Conservation (phyloP, 2,797 vertebrate genomes). For the Rhinophrynus dorsalis region DNA sequence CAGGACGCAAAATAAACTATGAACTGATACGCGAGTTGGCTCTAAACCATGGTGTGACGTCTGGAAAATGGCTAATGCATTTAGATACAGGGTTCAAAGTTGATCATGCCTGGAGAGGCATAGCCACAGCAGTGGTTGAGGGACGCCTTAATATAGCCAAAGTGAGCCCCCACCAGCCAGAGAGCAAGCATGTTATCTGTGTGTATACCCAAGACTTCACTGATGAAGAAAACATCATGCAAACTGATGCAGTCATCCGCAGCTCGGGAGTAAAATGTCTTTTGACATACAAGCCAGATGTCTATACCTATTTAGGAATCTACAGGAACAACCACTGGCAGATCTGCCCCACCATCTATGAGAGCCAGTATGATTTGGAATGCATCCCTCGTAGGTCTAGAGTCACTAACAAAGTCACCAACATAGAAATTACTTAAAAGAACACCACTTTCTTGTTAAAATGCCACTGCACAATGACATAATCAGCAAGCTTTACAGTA, state of each 20-base stretch:
- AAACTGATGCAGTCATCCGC: slow-evolving; percentile 77
- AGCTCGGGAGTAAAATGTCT: slow-evolving; percentile 82
- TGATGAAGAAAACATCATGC: slow-evolving; percentile 75
- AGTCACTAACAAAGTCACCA: slow-evolving; percentile 80
- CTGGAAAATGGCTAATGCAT: slow-evolving; percentile 88
- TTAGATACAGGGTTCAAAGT: slow-evolving; percentile 86
- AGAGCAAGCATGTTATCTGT: slow-evolving; percentile 81
- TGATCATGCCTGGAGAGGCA: slow-evolving; percentile 85
- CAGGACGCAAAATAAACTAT: slow-evolving; percentile 73
- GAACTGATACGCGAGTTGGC: slow-evolving; percentile 82
- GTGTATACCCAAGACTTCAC: slow-evolving; percentile 84
- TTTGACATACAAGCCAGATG: slow-evolving; percentile 85
- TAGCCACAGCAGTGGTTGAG: slow-evolving; percentile 77
- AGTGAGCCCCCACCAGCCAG: slow-evolving; percentile 74
- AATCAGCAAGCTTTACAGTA: too few relatives aligned
- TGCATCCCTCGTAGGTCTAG: slow-evolving; percentile 82
- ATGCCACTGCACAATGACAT: too few relatives aligned
- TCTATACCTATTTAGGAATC: slow-evolving; percentile 86
- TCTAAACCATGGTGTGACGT: slow-evolving; percentile 78
- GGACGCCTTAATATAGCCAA: slow-evolving; percentile 76
- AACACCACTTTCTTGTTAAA: too few relatives aligned
- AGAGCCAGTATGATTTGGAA: slow-evolving; percentile 87
- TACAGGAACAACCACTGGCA: slow-evolving; percentile 89
- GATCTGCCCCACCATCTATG: slow-evolving; percentile 88
- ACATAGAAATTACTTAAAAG: slow-evolving; percentile 76